Evolutionary conservation across 2,797 vertebrate species (phyloP).

Genomic region (Oophaga sylvatica): DNA sequence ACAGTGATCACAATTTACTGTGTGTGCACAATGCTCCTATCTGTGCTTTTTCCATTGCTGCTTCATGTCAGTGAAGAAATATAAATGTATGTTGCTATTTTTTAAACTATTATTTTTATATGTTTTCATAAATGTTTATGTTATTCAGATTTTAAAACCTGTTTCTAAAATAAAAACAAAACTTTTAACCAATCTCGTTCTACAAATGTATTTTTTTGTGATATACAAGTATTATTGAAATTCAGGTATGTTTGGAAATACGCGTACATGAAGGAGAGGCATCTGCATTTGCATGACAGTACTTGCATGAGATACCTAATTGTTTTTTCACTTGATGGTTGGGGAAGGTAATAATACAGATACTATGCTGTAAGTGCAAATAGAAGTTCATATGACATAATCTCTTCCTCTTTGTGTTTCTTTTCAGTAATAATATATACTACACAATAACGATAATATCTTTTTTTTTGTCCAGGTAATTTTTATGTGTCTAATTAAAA

Average conservation of each 20-base stretch:
- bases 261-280: background rate
- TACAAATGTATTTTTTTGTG: background rate
- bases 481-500: background rate
- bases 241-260: background rate
- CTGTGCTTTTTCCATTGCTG: background rate
- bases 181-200: background rate
- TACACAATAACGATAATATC: background rate
- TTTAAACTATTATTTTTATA: constrained; percentile 41
- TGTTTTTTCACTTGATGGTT: background rate
- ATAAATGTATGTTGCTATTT: constrained; percentile 29
- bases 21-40: background rate
- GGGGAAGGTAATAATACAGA: background rate
- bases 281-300: background rate
- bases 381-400: background rate
- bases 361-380: background rate
- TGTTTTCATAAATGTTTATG: constrained; percentile 36
- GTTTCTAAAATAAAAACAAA: constrained; percentile 46
- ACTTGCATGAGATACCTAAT: background rate
- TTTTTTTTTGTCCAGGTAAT: background rate
- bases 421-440: background rate
- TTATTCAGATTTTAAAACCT: constrained; percentile 25
- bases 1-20: background rate
- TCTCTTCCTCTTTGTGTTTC: background rate
- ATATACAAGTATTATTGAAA: background rate
- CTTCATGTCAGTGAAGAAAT: constrained; percentile 25